Base-by-base conservation (phyloP, 1,140 invertebrate genomes). In the Sminthurides bifidus region DNA sequence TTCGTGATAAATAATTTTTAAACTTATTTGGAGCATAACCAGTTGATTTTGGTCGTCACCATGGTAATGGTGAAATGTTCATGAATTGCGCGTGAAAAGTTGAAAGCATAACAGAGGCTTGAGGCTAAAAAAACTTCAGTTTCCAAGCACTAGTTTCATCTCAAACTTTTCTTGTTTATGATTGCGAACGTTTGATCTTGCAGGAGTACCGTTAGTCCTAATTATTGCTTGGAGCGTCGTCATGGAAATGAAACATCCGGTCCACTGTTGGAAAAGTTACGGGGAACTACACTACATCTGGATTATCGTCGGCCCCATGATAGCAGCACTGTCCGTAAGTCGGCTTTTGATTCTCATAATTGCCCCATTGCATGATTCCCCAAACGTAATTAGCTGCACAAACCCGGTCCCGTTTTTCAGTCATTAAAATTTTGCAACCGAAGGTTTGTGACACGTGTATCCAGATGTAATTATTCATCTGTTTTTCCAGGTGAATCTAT, bases 231-330 rank as follows among this genome's bases (percentile, higher is more conserved):
- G 75, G 75, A 60, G 68, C 3, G 19, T 66, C 1, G 57, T 66
- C 15, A 73, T 74, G 70, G 61, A 68, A 37, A 57, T 61, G 15
- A 51, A 66, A 38, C 53, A 71, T 46, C 40, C 55, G 3, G 63
- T 67, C 2, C 46, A 58, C 5, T 77, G 75, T 63, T 77, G 75
- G 75, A 58, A 67, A 40, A 63, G 69, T 10, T 74, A 71, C 53
- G 67, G 69, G 0, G 61, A 67, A 1, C 62, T 63, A 2, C 56
- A 65, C 0, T 69, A 67, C 51, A 68, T 73, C 6, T 76, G 73
- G 67, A 71, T 77, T 30, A 65, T 77, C 3, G 68, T 68, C 1
- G 69, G 66, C 12, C 75, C 75, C 0, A 73, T 75, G 63, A 65
- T 74, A 14, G 44, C 68, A 23, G 71, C 71, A 23, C 64, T 77